These are phyloP conservation scores for Microcebus lehilahytsara DNA, from an alignment of 2,113 vertebrate genomes.

Conservation along the genomic window DNA sequence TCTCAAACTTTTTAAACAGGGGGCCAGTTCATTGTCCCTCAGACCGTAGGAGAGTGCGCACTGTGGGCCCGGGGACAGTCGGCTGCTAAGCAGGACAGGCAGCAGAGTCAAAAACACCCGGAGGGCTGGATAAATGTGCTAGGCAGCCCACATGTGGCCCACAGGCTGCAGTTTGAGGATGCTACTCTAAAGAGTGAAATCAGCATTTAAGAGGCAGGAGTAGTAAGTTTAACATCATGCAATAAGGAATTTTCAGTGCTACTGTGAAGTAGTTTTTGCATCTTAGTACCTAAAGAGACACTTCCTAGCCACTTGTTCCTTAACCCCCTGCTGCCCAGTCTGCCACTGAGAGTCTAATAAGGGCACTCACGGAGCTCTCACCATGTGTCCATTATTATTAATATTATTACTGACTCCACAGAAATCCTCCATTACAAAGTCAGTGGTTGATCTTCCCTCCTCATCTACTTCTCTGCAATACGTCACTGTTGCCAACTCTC, in stretches of 20 bases:
- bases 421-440: background rate
- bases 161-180: too few relatives aligned
- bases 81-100: too few relatives aligned
- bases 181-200: background rate
- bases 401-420: background rate
- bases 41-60: too few relatives aligned
- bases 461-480: background rate
- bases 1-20: too few relatives aligned
- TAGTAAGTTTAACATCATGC: background rate
- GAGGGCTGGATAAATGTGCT: too few relatives aligned
- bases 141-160: too few relatives aligned
- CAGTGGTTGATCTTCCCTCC: background rate
- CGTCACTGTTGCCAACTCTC: too few relatives aligned
- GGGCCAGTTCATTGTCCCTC: too few relatives aligned
- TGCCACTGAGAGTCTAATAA: background rate
- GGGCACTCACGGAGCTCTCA: background rate
- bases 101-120: too few relatives aligned
- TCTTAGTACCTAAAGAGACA: background rate
- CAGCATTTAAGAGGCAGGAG: background rate
- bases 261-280: background rate
- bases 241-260: background rate
- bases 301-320: background rate
- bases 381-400: background rate
- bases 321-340: background rate
- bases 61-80: too few relatives aligned